A percentile compares a stretch with the other conserved stretches of the same genome.
These are phyloP conservation scores for Diadema setosum DNA, from an alignment of 35 echinoderm and acorn worm genomes.

Conservation along the genomic window DNA sequence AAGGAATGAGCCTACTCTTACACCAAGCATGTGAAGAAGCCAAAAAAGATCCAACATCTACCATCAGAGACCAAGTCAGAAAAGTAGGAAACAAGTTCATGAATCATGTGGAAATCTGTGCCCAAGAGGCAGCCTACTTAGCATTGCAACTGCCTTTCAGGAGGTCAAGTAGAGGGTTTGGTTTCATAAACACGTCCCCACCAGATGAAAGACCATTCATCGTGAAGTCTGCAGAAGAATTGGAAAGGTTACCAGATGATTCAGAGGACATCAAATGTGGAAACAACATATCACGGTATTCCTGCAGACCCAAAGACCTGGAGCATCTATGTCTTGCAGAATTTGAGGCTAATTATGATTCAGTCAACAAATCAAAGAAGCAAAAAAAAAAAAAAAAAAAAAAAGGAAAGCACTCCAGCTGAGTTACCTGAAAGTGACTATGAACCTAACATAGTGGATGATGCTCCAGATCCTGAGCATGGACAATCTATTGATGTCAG, in stretches of 20 bases:
- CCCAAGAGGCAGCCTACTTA: conserved; percentile 33
- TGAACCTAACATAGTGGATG: background rate
- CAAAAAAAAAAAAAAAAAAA: background rate
- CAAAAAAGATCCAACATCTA: background rate
- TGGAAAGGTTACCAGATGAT: background rate
- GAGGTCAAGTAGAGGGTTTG: too few species aligned
- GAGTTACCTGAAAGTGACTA: background rate
- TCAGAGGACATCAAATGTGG: conserved; percentile 18
- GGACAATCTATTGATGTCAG: background rate
- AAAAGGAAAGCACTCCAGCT: too few species aligned
- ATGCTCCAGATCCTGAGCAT: background rate
- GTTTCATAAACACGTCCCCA: too few species aligned
- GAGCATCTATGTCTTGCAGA: conserved; percentile 13
- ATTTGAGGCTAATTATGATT: background rate
- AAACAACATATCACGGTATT: background rate
- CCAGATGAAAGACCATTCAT: conserved; percentile 19
- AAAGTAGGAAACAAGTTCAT: conserved; percentile 2
- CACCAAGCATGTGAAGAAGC: conserved; percentile 33
- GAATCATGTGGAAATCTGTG: conserved; percentile 22
- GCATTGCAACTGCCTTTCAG: conserved; percentile 8
- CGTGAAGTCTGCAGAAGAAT: conserved; percentile 6
- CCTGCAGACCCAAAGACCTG: background rate
- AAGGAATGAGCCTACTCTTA: conserved; percentile 42
- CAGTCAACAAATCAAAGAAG: background rate
- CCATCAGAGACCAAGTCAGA: background rate